phyloP scores from a whole-genome alignment of 2,888 invertebrate genomes.

The Agrochola lychnidis region DNA sequence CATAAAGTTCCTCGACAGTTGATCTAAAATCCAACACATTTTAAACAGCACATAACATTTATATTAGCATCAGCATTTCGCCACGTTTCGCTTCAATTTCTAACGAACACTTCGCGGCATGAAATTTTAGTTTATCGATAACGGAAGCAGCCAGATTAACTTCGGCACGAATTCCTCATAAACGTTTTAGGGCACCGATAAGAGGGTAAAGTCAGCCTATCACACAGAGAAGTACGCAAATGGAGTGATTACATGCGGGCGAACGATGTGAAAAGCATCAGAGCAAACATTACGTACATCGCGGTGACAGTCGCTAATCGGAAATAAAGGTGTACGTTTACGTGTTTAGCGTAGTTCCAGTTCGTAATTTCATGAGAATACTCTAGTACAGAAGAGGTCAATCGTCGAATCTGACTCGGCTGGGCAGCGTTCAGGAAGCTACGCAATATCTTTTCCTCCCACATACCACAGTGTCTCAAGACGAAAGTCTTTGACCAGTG shows the following conservation, averaged over 20 bases:
- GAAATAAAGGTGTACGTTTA: conserved; percentile 1
- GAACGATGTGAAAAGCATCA: conserved; percentile 4
- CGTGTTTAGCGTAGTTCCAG: not conserved
- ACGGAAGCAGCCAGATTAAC: conserved; percentile 86
- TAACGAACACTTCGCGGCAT: conserved; percentile 70
- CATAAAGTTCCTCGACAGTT: not conserved
- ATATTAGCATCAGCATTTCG: conserved; percentile 49
- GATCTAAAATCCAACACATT: conserved; percentile 22
- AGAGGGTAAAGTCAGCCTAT: conserved; percentile 62
- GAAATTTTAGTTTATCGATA: conserved; percentile 85
- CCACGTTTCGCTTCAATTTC: conserved; percentile 66
- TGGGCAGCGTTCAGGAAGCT: no score
- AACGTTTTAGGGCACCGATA: conserved; percentile 85
- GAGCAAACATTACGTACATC: conserved; percentile 14
- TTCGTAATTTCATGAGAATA: not conserved
- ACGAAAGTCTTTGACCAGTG: no score
- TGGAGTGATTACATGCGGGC: conserved; percentile 50
- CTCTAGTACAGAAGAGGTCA: no score
- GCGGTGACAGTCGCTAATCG: not conserved
- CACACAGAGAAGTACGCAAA: conserved; percentile 42
- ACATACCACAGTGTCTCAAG: no score
- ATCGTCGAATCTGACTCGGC: no score
- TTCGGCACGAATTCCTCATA: conserved; percentile 86
- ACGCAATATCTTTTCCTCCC: no score
- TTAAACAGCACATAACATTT: conserved; percentile 40